Conservation (phyloP, 2,797 vertebrate species). For the Dendrocincla fuliginosa region DNA sequence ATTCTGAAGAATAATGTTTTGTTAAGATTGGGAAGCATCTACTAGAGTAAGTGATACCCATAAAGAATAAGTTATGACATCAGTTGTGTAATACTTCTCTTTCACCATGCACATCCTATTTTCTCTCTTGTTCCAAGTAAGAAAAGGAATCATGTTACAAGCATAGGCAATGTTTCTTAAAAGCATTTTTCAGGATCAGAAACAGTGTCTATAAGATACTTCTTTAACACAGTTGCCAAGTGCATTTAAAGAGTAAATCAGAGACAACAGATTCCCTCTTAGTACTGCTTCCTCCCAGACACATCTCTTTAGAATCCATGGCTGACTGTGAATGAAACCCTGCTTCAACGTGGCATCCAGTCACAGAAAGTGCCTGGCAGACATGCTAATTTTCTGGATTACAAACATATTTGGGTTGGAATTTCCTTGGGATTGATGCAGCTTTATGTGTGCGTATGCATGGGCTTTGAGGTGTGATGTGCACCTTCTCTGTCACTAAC, state of each 20-base stretch:
- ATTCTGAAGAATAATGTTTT: background rate
- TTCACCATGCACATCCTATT: background rate
- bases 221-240: background rate
- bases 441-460: accelerated
- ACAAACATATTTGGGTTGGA: background rate
- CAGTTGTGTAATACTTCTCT: background rate
- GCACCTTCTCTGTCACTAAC: background rate
- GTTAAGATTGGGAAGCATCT: background rate
- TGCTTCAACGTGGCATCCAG: background rate
- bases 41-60: background rate
- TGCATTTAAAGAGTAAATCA: background rate
- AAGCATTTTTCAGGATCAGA: background rate
- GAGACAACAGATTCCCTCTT: background rate
- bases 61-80: background rate
- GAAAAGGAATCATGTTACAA: background rate
- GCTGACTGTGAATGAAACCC: background rate
- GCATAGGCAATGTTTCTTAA: background rate
- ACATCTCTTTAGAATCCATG: background rate
- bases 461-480: background rate
- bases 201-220: background rate
- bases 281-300: background rate
- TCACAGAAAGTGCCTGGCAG: background rate
- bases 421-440: background rate
- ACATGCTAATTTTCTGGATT: background rate
- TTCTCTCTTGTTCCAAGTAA: background rate